Base-by-base conservation (phyloP, 2,113 vertebrate genomes). In the Eclectus roratus region DNA sequence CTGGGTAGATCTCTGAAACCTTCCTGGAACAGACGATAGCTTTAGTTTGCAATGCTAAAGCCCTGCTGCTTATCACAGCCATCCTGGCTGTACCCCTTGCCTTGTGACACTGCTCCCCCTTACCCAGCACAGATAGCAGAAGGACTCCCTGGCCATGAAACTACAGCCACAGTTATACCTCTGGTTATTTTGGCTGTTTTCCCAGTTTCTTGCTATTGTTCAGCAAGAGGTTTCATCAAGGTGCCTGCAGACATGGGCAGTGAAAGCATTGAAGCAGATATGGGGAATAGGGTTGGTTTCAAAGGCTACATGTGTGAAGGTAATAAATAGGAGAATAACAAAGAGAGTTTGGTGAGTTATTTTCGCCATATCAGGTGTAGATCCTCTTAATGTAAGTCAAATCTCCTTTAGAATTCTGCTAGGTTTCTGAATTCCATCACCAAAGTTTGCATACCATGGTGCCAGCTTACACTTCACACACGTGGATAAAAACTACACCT, bases 111-210 rank as follows among this genome's bases (percentile, higher is more conserved):
- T 0, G 61, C 41, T 76, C 21, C 20, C 24, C 11, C 5, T 17
- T 13, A 17, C 46, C 46, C 60, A 47, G 35, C 46, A 33, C 11
- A 1, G 31, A n/a, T 4, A 39, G 64, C 33, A 85, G n/a, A 39
- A 53, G 10, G 1, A 37, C 1, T 1, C 35, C 35, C 14, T 20
- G 37, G 23, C 53, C 28, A 2, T 11, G 33, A 29, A 82, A n/a
- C 17, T 44, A 12, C 74, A 74, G 29, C 73, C 3, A 4, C 44
- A 64, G 10, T 9, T 4, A 2, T 2, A 9, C 19, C 6, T 29
- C 33, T 1, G 0, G 1, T 12, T 4, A 1, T 46, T 58, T 55
- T 74, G 64, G 24, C 10, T 5, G 1, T 73, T 85, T 85, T 21
- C 31, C 46, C 16, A 6, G 1, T 63, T 94, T 37, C n/a, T 74